phyloP scores from a whole-genome alignment of 2,113 vertebrate species.

The Lepus europaeus region DNA sequence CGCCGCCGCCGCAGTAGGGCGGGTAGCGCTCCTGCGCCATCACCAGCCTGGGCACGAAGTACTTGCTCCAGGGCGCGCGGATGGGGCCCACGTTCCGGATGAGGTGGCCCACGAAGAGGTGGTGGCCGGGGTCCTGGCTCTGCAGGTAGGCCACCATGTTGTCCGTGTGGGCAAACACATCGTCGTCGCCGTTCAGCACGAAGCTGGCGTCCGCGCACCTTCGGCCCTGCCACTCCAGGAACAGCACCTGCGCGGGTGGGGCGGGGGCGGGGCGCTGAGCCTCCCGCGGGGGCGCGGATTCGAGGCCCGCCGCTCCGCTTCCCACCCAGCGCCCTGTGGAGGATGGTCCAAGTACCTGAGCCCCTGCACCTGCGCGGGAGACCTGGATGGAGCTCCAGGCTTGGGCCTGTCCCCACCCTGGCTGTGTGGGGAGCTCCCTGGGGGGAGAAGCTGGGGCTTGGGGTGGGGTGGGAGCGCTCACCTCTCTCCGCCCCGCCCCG shows the following conservation, averaged over 20 bases:
- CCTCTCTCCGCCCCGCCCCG: too few relatives aligned
- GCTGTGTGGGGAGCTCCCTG: too few relatives aligned
- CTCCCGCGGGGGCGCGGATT: too few relatives aligned
- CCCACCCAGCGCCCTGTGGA: too few relatives aligned
- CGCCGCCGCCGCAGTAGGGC: slow-evolving; percentile 91
- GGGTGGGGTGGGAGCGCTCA: too few relatives aligned
- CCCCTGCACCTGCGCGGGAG: too few relatives aligned
- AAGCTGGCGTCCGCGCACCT: slow-evolving; percentile 88
- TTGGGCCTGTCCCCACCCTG: too few relatives aligned
- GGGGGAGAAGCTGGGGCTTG: too few relatives aligned
- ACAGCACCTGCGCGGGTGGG: slow-evolving; percentile 83
- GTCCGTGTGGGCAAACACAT: slow-evolving; percentile 91
- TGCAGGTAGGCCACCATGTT: slow-evolving; percentile 89
- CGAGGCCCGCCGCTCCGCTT: too few relatives aligned
- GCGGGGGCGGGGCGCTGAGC: rapidly evolving
- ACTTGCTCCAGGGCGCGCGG: slow-evolving; percentile 90
- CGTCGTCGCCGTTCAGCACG: slow-evolving; percentile 89
- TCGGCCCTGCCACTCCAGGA: slow-evolving; percentile 90
- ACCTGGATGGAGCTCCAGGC: too few relatives aligned
- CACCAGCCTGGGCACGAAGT: slow-evolving; percentile 91
- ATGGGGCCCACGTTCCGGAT: slow-evolving; percentile 90
- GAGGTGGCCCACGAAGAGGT: slow-evolving; percentile 91
- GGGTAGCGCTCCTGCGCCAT: slow-evolving; percentile 87
- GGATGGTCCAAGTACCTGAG: too few relatives aligned
- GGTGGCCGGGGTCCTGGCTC: slow-evolving; percentile 76